Evolutionary conservation across 1,140 invertebrate species (phyloP), one percentile per base, ranked within the genome.

Genomic region (Drosophila azteca): DNA sequence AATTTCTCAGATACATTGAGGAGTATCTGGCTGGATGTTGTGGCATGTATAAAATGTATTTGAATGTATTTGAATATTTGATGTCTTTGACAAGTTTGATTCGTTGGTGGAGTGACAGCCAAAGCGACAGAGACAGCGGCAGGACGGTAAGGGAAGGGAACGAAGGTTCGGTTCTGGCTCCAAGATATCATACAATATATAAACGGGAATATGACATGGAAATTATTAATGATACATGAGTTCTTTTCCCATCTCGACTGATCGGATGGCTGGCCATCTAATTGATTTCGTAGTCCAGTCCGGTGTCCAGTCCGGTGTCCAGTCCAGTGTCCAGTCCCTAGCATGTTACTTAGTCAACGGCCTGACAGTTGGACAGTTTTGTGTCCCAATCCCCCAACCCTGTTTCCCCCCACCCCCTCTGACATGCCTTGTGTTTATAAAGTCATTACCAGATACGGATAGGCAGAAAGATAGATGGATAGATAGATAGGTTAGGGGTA

Each of bases 221-320:
- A 87, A 87, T 87, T 82, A 79, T 87, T 88, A 87, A 87, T 87
- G 82, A 88, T 87, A 76, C 72, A 87, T 87, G 83, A 87, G 82
- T 78, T 66, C 65, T 66, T 52, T 67, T 54, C 54, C 64, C 53
- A 63, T 50, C 59, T 65, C 64, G 57, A 29, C 24, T 26, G n/a
- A n/a, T n/a, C n/a, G n/a, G n/a, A n/a, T n/a, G 24, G 43, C 58
- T 60, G 59, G 48, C 58, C 57, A 71, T 82, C 82, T 87, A 87
- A 85, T 85, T 85, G 82, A 85, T 85, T 87, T 78, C 59, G 64
- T 41, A 55, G 72, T 76, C 24, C 24, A 26, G 24, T 26, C 24
- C 24, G 24, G 43, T 55, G 68, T 73, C 68, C 70, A 73, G 57
- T 48, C 24, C 1, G 17, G 17, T 20, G 72, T 76, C 24, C 70